A percentile compares a stretch with the other conserved stretches of the same genome.
Conservation (phyloP, 2,113 vertebrate genomes). For the Gopherus evgoodei region DNA sequence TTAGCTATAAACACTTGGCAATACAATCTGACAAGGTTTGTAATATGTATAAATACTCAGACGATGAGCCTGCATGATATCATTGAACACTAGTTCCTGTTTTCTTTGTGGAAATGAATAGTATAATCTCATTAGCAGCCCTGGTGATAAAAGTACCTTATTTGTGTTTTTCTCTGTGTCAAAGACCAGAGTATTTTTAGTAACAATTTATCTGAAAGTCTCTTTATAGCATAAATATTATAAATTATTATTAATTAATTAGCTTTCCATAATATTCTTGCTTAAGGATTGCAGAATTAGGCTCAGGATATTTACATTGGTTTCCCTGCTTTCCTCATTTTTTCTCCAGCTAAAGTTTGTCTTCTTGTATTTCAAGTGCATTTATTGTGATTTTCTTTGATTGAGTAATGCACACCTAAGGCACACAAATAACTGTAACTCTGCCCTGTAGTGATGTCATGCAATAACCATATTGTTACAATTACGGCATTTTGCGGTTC, state of each 20-base stretch:
- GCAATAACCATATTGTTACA: not conserved
- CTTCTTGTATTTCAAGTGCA: not conserved
- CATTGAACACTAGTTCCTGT: not conserved
- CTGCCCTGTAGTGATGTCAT: not conserved
- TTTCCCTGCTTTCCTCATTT: not conserved
- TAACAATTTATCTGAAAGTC: not conserved
- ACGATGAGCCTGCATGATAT: not conserved
- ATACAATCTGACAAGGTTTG: not conserved
- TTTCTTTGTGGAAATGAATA: not conserved
- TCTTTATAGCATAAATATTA: not conserved
- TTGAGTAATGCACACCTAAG: not conserved
- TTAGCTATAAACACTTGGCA: not conserved
- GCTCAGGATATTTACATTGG: not conserved
- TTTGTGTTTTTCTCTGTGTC: no score
- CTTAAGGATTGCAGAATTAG: not conserved
- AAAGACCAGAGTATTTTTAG: not conserved
- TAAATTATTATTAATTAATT: not conserved
- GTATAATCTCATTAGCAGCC: not conserved
- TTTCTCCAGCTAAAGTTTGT: not conserved
- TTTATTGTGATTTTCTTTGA: not conserved
- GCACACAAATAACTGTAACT: not conserved
- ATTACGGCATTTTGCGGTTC: not conserved
- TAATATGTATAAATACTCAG: not conserved
- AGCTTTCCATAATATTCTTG: not conserved
- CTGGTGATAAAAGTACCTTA: not conserved